Base-by-base conservation (phyloP, 2,888 invertebrate species). In the Fragum fragum region DNA sequence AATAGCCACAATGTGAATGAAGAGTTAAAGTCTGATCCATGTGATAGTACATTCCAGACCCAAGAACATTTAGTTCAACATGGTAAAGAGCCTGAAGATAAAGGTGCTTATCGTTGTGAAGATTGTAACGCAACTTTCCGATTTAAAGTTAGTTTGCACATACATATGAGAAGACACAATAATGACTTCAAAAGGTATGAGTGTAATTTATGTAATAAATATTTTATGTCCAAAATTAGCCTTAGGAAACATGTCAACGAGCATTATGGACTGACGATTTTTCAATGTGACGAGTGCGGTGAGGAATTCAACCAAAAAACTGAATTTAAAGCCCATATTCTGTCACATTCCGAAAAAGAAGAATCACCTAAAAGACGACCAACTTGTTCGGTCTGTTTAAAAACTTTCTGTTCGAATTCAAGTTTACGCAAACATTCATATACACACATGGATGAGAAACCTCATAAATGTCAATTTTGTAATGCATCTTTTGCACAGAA, bases 161-260 rank as follows among this genome's bases (percentile, higher is more conserved):
- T 84, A 52, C 84, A 84, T 52, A 84, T 84, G 84, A 39, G 84
- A 21, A 36, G 79, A 18, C 84, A 84, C 66, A 84, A 84, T 52
- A 84, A 81, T 36, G 79, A 81, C 39, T 73, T 57, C 23, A 78
- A 79, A 29, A 42, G 70, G 26, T 75, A 61, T 28, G 78, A 80
- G 32, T 80, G 77, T 57, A 70, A 32, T 9, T 9, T 71, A 74
- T 83, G 83, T 53, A 77, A 83, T 28, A 83, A 79, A 53, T 83
- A 79, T 61, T 83, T 83, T 71, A 70, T 83, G 23, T 61, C 79
- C 18, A 76, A 77, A 29, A 76, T 76, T 21, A 79, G 83, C 52
- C 53, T 83, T 14, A 76, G 71, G 29, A 79, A 77, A 66, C 83
- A 83, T 23, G 55, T 59, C 39, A 77, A 63, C 47, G 66, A 70